phyloP scores from a whole-genome alignment of 1,140 invertebrate genomes.

The Drosophila pachea region DNA sequence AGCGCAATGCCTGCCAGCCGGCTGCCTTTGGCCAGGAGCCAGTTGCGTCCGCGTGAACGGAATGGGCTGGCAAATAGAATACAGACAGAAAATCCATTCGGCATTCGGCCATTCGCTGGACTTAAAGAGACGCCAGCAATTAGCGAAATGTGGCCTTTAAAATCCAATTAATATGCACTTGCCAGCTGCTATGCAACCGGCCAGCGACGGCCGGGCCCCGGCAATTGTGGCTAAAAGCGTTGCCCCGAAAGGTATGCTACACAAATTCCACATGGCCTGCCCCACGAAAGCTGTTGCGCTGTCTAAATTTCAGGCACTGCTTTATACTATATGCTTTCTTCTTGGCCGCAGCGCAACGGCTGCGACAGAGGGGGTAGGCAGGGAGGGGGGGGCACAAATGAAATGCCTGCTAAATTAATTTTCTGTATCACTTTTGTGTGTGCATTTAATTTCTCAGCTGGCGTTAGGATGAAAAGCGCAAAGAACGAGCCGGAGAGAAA shows the following conservation, averaged over 20 bases:
- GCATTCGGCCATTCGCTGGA: too few species aligned
- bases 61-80: too few species aligned
- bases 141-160: conserved; percentile 8
- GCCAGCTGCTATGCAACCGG: conserved; percentile 13
- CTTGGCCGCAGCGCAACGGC: conserved; percentile 17
- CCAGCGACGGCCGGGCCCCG: neutral
- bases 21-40: too few species aligned
- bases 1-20: neutral
- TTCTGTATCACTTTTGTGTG: conserved; percentile 60
- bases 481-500: conserved; percentile 6
- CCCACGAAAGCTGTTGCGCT: conserved; percentile 9
- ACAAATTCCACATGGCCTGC: conserved; percentile 25
- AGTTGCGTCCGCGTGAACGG: too few species aligned
- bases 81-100: too few species aligned
- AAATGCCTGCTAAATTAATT: conserved; percentile 61
- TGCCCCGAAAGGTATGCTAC: conserved; percentile 34
- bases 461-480: conserved; percentile 33
- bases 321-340: conserved; percentile 6
- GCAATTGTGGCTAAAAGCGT: conserved; percentile 12
- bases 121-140: conserved; percentile 2
- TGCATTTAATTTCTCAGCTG: conserved; percentile 62
- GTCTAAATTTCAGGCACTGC: conserved; percentile 19
- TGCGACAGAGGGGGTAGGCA: conserved; percentile 3
- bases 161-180: conserved; percentile 40
- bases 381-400: conserved; percentile 20